Evolutionary conservation across 2,888 invertebrate species (phyloP).

Genomic region (Epiblema foenella): DNA sequence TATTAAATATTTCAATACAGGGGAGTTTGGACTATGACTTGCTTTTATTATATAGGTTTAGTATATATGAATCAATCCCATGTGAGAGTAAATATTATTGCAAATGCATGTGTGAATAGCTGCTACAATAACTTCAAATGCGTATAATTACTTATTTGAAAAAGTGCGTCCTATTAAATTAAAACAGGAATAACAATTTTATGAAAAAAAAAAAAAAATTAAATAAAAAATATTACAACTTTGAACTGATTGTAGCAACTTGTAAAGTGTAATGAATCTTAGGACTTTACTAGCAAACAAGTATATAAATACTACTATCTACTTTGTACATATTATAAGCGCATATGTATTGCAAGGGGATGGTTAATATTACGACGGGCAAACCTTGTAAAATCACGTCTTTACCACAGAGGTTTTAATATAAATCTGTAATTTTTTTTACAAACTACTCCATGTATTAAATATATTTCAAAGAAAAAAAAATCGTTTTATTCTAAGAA

Average conservation of each 20-base stretch:
- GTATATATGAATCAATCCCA: constrained; percentile 37
- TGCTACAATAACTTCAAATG: constrained; percentile 15
- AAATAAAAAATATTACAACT: no score
- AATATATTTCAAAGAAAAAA: no score
- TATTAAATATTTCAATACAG: background rate
- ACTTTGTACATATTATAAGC: constrained; percentile 73
- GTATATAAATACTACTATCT: constrained; percentile 54
- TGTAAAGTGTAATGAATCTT: constrained; percentile 50
- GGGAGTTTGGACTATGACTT: background rate
- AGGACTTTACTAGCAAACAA: constrained; percentile 56
- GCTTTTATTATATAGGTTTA: background rate
- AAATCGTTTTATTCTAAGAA: no score
- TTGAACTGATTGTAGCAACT: constrained; percentile 30
- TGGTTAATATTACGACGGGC: background rate
- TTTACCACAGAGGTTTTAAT: background rate
- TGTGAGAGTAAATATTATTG: constrained; percentile 26
- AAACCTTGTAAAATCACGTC: background rate
- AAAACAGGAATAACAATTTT: background rate
- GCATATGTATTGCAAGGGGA: constrained; percentile 61
- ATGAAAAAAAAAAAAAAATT: background rate
- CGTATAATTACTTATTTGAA: background rate
- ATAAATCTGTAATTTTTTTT: no score
- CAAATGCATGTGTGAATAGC: constrained; percentile 45
- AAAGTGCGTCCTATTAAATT: background rate
- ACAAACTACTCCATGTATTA: no score